Base-by-base conservation (phyloP, 2,888 invertebrate species). In the Morinoia aosen region DNA sequence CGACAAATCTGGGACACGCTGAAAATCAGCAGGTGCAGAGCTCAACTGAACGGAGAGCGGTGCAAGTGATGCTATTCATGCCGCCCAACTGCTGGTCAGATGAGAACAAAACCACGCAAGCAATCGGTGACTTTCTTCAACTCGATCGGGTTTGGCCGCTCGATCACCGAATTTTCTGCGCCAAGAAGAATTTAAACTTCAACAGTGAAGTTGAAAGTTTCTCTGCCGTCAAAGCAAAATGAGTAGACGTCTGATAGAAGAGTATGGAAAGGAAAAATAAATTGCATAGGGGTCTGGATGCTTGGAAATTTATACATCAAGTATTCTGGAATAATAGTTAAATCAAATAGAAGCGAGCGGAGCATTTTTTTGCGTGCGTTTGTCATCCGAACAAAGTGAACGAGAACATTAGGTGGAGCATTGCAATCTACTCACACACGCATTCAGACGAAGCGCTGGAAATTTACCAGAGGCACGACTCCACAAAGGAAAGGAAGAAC, bases 91-190 rank as follows among this genome's bases (percentile, higher is more conserved):
- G 8, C 19, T 76, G 76, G 76, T 33, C 76, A 76, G 33, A 76
- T 76, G 76, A 76, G 76, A 76, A 33, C 25, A 76, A 61, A 76
- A 76, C 16, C 76, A 76, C 76, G 25, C 76, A 33, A 76, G 33
- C 76, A 76, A 16, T 76, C 76, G 76, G 33, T 19, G 76, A 76
- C 76, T 76, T 76, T 33, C 76, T 76, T 33, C 76, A 33, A 76
- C 76, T 76, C 76, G 76, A 33, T 76, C 76, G 76, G 33, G 76
- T 76, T 76, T 76, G 76, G 76, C 76, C 76, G 76, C 76, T 76
- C 76, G 76, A 76, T 76, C 76, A 76, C 76, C 76, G 76, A 76
- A 10, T 76, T 76, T 76, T 76, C 76, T 33, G 33, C 76, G 76
- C 76, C 76, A 76, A 76, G 76, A 76, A 33, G 76, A 76, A 76